Conservation (phyloP, 37 sponge, comb jelly and placozoan genomes). For the Cliona cf. orientalis region DNA sequence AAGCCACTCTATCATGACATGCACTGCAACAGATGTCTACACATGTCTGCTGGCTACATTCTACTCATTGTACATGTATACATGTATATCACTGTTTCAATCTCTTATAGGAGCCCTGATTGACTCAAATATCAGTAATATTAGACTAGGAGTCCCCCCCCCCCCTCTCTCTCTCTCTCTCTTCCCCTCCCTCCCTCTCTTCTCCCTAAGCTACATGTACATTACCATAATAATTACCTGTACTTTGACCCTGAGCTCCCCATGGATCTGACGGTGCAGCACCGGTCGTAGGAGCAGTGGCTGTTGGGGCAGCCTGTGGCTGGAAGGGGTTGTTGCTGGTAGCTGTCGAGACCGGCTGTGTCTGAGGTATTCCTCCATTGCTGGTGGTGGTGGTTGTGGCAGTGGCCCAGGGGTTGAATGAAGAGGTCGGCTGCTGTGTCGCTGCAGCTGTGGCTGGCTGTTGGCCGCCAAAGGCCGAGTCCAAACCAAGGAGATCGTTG, state of each 20-base stretch:
- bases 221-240: neutral
- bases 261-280: slow-evolving; percentile 1
- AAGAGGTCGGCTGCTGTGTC: too few species aligned
- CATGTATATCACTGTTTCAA: too few species aligned
- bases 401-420: slow-evolving; percentile 31
- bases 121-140: too few species aligned
- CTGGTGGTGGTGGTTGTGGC: neutral
- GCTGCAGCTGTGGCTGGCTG: neutral
- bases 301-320: neutral
- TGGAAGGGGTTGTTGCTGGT: slow-evolving; percentile 18
- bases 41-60: too few species aligned
- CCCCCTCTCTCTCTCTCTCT: too few species aligned
- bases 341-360: neutral
- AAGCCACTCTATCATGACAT: too few species aligned
- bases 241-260: neutral
- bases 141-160: too few species aligned
- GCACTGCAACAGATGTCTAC: too few species aligned
- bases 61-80: too few species aligned
- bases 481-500: slow-evolving; percentile 4
- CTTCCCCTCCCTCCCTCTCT: too few species aligned
- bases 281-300: neutral
- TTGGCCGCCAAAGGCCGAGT: neutral
- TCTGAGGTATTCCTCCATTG: neutral
- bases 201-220: slow-evolving; percentile 6
- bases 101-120: too few species aligned